These are phyloP conservation scores for Gymnocephalus cernua DNA, from an alignment of 2,113 vertebrate genomes.

Conservation along the genomic window DNA sequence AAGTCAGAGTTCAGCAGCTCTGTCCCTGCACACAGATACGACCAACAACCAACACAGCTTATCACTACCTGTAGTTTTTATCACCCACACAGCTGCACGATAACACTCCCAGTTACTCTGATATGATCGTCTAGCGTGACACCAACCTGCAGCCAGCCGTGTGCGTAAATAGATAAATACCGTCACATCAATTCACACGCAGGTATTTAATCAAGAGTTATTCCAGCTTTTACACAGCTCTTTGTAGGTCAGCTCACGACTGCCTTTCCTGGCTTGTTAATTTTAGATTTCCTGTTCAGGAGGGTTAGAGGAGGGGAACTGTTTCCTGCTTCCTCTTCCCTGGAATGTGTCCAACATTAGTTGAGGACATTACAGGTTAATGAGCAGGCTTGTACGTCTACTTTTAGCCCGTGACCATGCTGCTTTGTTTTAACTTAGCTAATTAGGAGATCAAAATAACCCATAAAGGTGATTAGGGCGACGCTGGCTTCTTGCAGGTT, in stretches of 20 bases:
- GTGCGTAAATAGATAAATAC: neutral
- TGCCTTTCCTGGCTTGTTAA: conserved; percentile 19
- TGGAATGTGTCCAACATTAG: neutral
- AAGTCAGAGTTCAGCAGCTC: conserved; percentile 31
- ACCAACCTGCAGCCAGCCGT: rapidly evolving
- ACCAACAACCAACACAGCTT: neutral
- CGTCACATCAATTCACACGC: neutral
- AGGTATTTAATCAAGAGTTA: neutral
- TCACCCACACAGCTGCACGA: neutral
- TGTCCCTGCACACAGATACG: neutral
- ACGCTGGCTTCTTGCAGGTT: conserved; percentile 38
- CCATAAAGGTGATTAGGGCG: conserved; percentile 51
- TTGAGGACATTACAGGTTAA: conserved; percentile 1
- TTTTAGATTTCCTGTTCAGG: conserved; percentile 41
- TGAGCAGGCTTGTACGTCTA: neutral
- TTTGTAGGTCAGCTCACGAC: conserved; percentile 13
- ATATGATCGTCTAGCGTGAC: conserved; percentile 9
- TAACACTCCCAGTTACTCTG: neutral
- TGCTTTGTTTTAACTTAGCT: conserved; percentile 25
- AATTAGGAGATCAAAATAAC: conserved; percentile 20
- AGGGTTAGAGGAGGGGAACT: neutral
- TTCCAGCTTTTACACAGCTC: neutral
- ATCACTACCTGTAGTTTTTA: neutral
- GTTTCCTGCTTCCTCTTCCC: conserved; percentile 22
- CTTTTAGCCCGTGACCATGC: neutral